Evolutionary conservation across 2,888 invertebrate genomes (phyloP).

Genomic region (Diachrysia chrysitis): DNA sequence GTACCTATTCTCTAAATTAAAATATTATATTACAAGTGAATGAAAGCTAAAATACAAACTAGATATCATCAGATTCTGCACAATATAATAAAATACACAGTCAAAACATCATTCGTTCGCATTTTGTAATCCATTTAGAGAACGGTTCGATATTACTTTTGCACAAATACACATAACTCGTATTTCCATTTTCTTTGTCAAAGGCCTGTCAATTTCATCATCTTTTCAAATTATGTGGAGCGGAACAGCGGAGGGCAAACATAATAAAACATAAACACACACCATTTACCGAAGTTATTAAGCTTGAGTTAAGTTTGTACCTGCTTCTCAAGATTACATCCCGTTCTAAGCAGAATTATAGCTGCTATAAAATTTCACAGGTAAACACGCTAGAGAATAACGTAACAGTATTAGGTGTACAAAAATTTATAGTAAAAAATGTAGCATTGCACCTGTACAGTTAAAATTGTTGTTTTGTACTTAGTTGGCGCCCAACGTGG

Average conservation of each 20-base stretch:
- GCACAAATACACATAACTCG: conserved; percentile 17
- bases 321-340: conserved; percentile 35
- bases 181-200: conserved; percentile 21
- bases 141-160: conserved; percentile 15
- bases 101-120: background rate
- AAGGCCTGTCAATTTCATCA: conserved; percentile 39
- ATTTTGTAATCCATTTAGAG: background rate
- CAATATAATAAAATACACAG: background rate
- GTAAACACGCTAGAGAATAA: conserved; percentile 31
- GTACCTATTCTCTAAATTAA: background rate
- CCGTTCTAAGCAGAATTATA: conserved; percentile 43
- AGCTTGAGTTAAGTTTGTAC: conserved; percentile 37
- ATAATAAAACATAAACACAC: conserved; percentile 51
- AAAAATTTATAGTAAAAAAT: no score
- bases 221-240: conserved; percentile 33
- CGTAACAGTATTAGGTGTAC: conserved; percentile 21
- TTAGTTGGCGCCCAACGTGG: conserved; percentile 66
- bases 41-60: background rate
- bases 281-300: conserved; percentile 48
- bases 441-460: no score
- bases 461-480: conserved; percentile 43
- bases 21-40: background rate
- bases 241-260: conserved; percentile 29
- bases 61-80: background rate
- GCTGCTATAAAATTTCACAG: conserved; percentile 53